Base-by-base conservation (phyloP, 2,888 invertebrate species). In the Apamea monoglypha region DNA sequence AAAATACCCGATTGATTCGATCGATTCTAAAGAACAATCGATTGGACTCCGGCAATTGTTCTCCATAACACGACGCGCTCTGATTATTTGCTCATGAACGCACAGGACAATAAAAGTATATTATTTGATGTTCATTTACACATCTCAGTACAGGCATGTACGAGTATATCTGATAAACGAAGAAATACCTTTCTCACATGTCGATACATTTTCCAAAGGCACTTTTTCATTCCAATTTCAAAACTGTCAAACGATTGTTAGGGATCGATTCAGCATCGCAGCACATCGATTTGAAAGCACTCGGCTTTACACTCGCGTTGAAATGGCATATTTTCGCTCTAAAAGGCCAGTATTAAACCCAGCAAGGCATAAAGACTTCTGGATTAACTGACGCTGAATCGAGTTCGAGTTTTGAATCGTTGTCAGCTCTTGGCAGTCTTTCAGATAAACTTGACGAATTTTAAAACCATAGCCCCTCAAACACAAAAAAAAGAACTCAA, bases 21-120 rank as follows among this genome's bases (percentile, higher is more conserved):
- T 29, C 70, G 76, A 63, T 81, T 79, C 36, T 59, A 59, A 77
- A 80, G 76, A 85, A 87, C 81, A 86, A 87, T 87, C 32, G 77
- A 74, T 73, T 70, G 40, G 44, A 21, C 63, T 53, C 56, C 64
- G 74, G 56, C 86, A 78, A 83, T 87, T 85, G 81, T 83, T 72
- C 79, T 83, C 74, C 56, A 63, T 81, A 7, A 29, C 32, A 50
- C 36, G 79, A 66, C 29, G 77, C 73, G 87, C 81, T 87, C 87
- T 67, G 77, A 77, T 87, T 82, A 78, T 76, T 84, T 64, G 47
- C 40, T 78, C 64, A 53, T 56, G 36, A n/a, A 50, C 32, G 8
- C 61, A 56, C 50, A 32, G 36, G 56, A 74, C 74, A 73, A 82
- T 73, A 59, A 75, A 80, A 78, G 16, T 67, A 16, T 18, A 66